These are phyloP conservation scores for Drosophila lacertosa DNA, from an alignment of 1,140 invertebrate species.

Conservation along the genomic window DNA sequence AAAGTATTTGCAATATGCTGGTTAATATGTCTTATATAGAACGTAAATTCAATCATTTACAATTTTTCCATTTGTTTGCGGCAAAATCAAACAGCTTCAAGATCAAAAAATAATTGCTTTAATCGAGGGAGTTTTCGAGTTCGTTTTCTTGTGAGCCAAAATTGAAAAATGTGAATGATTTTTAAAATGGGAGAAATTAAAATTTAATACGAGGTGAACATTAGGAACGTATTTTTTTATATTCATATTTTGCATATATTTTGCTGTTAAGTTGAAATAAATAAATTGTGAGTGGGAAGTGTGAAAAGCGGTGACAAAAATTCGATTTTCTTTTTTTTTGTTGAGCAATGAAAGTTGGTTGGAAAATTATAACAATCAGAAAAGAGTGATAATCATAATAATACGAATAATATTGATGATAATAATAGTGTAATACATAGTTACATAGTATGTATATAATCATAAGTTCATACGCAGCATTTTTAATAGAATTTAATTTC, in stretches of 20 bases:
- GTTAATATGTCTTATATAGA: conserved; percentile 17
- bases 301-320: neutral
- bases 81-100: neutral
- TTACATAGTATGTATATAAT: conserved; percentile 72
- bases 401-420: conserved; percentile 20
- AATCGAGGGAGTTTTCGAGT: conserved; percentile 44
- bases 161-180: neutral
- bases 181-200: neutral
- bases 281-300: conserved; percentile 20
- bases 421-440: conserved; percentile 68
- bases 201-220: conserved; percentile 11
- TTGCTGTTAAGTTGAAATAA: conserved; percentile 9
- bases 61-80: conserved; percentile 17
- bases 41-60: conserved; percentile 28
- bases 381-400: neutral
- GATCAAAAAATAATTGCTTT: conserved; percentile 48
- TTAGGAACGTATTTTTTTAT: conserved; percentile 18
- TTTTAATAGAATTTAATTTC: conserved; percentile 67
- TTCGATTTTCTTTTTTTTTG: conserved; percentile 9
- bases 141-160: conserved; percentile 1
- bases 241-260: neutral
- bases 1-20: conserved; percentile 16
- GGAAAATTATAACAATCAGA: conserved; percentile 22
- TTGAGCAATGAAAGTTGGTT: conserved; percentile 34
- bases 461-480: conserved; percentile 84